Conservation (phyloP, 2,888 invertebrate species). For the Acheta domesticus region DNA sequence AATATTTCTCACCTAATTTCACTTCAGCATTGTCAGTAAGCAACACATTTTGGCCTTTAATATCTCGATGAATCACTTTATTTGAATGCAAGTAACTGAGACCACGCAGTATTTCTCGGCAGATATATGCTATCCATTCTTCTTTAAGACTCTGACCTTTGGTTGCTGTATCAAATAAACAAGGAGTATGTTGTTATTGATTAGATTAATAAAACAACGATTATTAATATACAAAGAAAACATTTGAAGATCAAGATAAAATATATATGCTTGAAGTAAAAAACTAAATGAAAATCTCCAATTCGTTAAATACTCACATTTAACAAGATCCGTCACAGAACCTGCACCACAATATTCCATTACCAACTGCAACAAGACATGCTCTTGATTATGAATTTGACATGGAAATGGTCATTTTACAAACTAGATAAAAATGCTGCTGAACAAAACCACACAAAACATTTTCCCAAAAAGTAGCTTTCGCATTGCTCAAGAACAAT, state of each 20-base stretch:
- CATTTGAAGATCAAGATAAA: background rate
- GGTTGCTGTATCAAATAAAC: conserved; percentile 57
- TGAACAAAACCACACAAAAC: too few relatives aligned
- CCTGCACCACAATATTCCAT: conserved; percentile 99
- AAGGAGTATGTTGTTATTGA: too few relatives aligned
- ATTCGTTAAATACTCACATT: conserved; percentile 56
- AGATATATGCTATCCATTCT: conserved; percentile 99
- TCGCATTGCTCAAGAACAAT: too few relatives aligned
- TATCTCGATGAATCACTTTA: conserved; percentile 99
- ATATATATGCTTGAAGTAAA: too few relatives aligned
- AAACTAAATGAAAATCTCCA: too few relatives aligned
- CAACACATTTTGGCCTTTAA: conserved; percentile 98
- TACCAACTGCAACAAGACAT: conserved; percentile 60
- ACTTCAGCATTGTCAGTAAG: conserved; percentile 99
- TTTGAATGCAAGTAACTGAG: conserved; percentile 96
- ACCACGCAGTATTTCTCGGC: conserved; percentile 91
- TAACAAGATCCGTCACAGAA: conserved; percentile 98
- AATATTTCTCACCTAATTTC: conserved; percentile 72
- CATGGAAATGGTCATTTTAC: background rate
- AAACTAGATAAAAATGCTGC: background rate
- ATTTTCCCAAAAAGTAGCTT: background rate
- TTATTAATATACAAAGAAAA: conserved; percentile 25
- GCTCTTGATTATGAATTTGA: background rate
- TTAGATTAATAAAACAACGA: background rate
- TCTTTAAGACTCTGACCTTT: conserved; percentile 97